These are phyloP conservation scores for Vanessa tameamea DNA, from an alignment of 1,140 invertebrate genomes.

Conservation along the genomic window DNA sequence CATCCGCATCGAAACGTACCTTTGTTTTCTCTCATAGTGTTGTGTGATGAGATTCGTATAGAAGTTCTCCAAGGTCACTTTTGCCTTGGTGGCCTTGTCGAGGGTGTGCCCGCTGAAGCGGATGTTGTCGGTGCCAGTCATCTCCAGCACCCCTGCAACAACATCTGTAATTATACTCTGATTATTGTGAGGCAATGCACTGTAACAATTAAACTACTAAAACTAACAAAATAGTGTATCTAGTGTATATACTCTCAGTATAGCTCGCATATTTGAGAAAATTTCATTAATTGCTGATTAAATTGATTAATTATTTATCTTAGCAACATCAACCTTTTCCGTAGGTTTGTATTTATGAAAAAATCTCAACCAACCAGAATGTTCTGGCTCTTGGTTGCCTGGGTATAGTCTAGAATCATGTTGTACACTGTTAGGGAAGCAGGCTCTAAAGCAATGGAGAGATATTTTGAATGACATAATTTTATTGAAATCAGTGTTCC, in stretches of 20 bases:
- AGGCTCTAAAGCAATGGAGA: not conserved
- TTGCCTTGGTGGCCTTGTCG: conserved; percentile 99
- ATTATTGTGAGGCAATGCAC: not conserved
- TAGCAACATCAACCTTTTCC: not conserved
- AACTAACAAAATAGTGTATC: not conserved
- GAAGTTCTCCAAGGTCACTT: conserved; percentile 99
- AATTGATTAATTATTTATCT: not conserved
- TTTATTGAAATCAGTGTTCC: not conserved
- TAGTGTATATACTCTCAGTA: not conserved
- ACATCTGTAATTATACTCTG: conserved; percentile 28
- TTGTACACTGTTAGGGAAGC: not conserved
- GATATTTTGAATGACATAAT: not conserved
- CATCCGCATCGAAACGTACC: conserved; percentile 77
- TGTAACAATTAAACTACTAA: not conserved
- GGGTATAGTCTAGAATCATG: not conserved
- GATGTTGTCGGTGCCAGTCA: conserved; percentile 88
- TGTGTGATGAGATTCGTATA: conserved; percentile 99
- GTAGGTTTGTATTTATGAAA: not conserved
- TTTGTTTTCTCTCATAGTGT: conserved; percentile 97
- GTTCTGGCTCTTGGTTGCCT: not conserved
- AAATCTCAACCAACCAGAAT: not conserved
- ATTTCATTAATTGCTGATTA: no score
- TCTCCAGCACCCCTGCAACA: conserved; percentile 78
- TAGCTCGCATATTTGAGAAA: not conserved
- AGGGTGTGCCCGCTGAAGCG: conserved; percentile 97